Base-by-base conservation (phyloP, 2,797 vertebrate species). In the Brotogeris chrysoptera region DNA sequence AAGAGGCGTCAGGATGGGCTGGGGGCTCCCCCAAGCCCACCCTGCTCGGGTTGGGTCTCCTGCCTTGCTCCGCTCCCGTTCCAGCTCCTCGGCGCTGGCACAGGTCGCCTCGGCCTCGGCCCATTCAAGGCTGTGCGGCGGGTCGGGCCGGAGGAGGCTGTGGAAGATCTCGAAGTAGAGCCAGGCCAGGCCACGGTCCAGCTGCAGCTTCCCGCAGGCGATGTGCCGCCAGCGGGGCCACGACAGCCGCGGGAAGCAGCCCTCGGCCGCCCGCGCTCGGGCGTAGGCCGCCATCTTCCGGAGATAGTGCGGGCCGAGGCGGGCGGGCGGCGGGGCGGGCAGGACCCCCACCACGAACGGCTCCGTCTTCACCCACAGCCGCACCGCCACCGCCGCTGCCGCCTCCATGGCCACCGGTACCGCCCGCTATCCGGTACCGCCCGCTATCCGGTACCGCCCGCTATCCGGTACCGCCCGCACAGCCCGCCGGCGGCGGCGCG, bases 141-240 rank as follows among this genome's bases (percentile, higher is more conserved):
- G 96, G 6, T 97, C 91, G 59, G 96, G 98, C 36, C 94, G 96
- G 3, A 95, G 59, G 44, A 99, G 97, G 43, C 98, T 98, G 96
- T 99, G 98, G 89, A 99, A 99, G 19, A 98, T 98, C 96, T 99
- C 99, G 61, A 99, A 99, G 97, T 99, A 99, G 36, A 99, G 98
- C 99, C 99, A 99, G 0, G 99, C 99, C 25, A 99, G 91, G 18
- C 98, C 98, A 80, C 98, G 98, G 32, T 97, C 94, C 61, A 99
- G 96, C 98, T 99, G 99, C 53, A 99, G 98, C 97, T 99, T 99
- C 24, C 99, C 99, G 59, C 99, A 99, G 24, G 99, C 99, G 24
- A 99, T 99, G 81, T 98, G 99, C 66, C 98, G 98, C 99, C 99
- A 99, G 92, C 98, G 98, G 38, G 98, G 94, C 99, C 99, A 99